Conservation (phyloP, 2,888 invertebrate genomes). For the Nymphalis c-album region DNA sequence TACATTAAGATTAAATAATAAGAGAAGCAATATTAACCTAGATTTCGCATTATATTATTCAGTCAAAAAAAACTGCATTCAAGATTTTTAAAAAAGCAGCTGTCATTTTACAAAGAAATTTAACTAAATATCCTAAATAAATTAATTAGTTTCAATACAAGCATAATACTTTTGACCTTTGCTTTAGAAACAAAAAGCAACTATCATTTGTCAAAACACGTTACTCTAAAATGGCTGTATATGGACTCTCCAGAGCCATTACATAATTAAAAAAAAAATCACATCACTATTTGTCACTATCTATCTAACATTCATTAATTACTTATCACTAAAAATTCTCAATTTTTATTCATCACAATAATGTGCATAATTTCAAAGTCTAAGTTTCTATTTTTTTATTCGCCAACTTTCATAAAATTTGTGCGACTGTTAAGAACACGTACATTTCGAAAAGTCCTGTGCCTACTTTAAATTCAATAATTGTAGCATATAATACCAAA, state of each 20-base stretch:
- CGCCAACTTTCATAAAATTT: conserved; percentile 9
- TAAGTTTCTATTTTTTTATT: conserved; percentile 3
- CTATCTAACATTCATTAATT: conserved; percentile 1
- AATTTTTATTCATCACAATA: conserved; percentile 5
- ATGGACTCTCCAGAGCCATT: too few species aligned
- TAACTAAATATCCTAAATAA: background rate
- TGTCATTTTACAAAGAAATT: background rate
- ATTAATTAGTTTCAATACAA: background rate
- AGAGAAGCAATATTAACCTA: too few species aligned
- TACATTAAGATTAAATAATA: too few species aligned
- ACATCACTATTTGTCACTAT: background rate
- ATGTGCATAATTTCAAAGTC: conserved; percentile 8
- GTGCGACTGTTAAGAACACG: conserved; percentile 7
- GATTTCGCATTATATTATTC: too few species aligned
- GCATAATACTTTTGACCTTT: conserved; percentile 6
- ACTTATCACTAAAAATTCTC: background rate
- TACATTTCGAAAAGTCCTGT: background rate
- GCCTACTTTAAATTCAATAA: conserved; percentile 1
- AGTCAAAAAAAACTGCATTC: too few species aligned
- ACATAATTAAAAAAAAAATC: background rate
- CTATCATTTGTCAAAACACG: too few species aligned
- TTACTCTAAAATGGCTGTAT: too few species aligned
- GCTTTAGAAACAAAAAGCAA: background rate
- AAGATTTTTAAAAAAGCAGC: background rate
- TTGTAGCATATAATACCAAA: background rate